Conservation (phyloP, 2,888 invertebrate genomes). For the Limnephilus rhombicus region DNA sequence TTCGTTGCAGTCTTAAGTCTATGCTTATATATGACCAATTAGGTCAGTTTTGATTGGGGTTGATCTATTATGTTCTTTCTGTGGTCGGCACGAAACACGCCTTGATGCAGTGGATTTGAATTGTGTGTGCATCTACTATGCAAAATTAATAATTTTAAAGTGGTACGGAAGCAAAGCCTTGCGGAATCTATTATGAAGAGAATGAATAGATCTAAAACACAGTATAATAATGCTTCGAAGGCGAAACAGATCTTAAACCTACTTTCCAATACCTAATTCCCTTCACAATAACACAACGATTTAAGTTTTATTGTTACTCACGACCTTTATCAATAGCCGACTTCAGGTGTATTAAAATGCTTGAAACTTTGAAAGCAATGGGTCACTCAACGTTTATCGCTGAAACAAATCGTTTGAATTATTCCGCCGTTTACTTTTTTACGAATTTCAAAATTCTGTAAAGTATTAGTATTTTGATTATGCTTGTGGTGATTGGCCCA, state of each 20-base stretch:
- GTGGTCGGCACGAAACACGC: not conserved
- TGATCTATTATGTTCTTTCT: not conserved
- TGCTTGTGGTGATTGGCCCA: no score
- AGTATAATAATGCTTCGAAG: not conserved
- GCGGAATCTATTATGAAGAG: not conserved
- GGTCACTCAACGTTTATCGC: no score
- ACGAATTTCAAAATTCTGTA: not conserved
- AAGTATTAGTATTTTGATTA: not conserved
- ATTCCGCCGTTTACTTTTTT: not conserved
- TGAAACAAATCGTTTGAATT: not conserved
- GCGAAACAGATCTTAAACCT: not conserved
- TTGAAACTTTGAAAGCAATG: no score
- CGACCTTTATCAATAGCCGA: no score
- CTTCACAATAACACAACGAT: no score
- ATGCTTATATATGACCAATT: not conserved
- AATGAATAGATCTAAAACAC: not conserved
- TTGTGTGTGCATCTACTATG: not conserved
- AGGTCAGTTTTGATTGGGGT: constrained; percentile 20
- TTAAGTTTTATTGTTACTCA: not conserved
- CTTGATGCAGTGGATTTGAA: not conserved
- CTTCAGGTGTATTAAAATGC: no score
- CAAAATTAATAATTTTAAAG: not conserved
- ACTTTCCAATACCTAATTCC: no score
- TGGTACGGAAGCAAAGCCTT: not conserved
- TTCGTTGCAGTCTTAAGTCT: not conserved